Conservation (phyloP, 2,888 invertebrate species). For the Ormyrus rosae region DNA sequence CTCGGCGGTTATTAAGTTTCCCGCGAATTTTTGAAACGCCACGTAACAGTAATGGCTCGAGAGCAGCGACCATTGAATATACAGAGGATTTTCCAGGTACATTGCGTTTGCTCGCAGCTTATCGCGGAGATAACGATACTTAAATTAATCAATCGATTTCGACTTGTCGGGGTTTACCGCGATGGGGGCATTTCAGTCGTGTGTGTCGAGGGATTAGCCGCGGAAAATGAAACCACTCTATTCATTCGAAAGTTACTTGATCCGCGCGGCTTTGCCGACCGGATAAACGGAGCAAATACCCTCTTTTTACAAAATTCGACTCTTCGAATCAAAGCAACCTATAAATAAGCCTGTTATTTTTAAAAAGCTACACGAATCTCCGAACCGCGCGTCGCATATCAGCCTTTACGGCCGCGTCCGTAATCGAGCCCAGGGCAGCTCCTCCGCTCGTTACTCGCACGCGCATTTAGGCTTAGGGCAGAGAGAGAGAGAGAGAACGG, state of each 20-base stretch:
- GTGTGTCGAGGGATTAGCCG: constrained; percentile 29
- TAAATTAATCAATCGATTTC: constrained; percentile 49
- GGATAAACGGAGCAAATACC: neutral
- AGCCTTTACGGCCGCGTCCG: no score
- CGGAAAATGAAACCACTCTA: constrained; percentile 43
- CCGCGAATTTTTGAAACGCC: no score
- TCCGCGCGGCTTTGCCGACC: neutral
- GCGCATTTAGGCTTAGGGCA: no score
- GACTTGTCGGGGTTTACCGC: constrained; percentile 37
- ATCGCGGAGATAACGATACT: constrained; percentile 40
- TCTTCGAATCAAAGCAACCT: neutral
- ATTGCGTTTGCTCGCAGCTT: constrained; percentile 18
- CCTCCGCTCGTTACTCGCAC: no score
- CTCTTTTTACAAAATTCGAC: neutral
- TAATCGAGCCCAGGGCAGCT: no score
- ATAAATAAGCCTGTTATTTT: no score
- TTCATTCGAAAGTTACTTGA: constrained; percentile 40
- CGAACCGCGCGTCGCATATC: no score
- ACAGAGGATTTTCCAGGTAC: neutral
- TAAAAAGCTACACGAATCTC: neutral
- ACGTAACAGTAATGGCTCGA: no score
- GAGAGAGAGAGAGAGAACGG: neutral
- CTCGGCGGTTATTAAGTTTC: no score
- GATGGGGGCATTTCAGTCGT: constrained; percentile 15
- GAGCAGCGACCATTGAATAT: no score